Evolutionary conservation across 2,888 invertebrate species (phyloP).

Genomic region (Lamproptera curius): DNA sequence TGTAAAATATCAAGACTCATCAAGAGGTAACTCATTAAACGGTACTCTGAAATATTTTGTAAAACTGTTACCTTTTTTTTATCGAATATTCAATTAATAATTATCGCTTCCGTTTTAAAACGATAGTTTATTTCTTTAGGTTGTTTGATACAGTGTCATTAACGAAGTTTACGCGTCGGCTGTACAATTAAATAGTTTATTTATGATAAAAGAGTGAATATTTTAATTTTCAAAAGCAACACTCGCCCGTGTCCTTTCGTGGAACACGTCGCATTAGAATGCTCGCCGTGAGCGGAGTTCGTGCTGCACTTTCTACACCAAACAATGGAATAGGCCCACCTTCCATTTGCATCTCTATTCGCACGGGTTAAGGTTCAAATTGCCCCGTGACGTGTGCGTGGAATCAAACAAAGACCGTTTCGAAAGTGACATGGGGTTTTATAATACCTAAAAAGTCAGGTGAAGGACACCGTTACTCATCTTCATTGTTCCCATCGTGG

Average conservation of each 20-base stretch:
- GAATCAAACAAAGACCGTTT: constrained; percentile 15
- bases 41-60: too few relatives aligned
- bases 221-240: constrained; percentile 1
- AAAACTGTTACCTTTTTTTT: too few relatives aligned
- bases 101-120: too few relatives aligned
- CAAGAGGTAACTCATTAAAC: too few relatives aligned
- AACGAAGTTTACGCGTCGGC: too few relatives aligned
- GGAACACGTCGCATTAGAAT: constrained; percentile 27
- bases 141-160: too few relatives aligned
- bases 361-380: background rate
- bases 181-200: too few relatives aligned
- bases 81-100: too few relatives aligned
- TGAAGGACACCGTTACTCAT: constrained; percentile 16
- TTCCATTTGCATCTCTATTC: constrained; percentile 16
- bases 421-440: constrained; percentile 19
- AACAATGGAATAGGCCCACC: constrained; percentile 24
- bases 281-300: constrained; percentile 28
- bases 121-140: too few relatives aligned
- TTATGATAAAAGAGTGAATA: too few relatives aligned
- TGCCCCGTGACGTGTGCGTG: constrained; percentile 3
- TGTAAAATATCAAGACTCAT: too few relatives aligned
- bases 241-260: constrained; percentile 10
- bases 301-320: constrained; percentile 33
- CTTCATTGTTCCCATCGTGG: constrained; percentile 4
- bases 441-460: constrained; percentile 19